Evolutionary conservation across 1,140 invertebrate genomes (phyloP), one percentile per base, ranked within the genome.

Genomic region (Leptinotarsa undecemlineata): DNA sequence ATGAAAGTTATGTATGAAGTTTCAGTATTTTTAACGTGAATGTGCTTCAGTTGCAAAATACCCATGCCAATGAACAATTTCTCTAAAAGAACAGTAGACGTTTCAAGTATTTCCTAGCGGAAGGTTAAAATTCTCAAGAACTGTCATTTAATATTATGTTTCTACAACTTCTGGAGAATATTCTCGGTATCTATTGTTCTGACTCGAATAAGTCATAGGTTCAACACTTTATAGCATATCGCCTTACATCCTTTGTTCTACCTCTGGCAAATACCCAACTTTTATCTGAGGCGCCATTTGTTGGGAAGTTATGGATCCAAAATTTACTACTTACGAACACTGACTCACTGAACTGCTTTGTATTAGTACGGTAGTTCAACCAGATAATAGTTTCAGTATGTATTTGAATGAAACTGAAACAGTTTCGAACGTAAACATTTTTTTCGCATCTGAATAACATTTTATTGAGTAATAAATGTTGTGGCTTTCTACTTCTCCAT

Each of bases 321-420:
- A 57, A 57, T 57, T 57, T 57, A 57, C 51, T 57, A 57, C 51
- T 57, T 57, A 57, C 51, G 51, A 57, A 57, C 51, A 57, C 51
- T 57, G 51, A 57, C 51, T 57, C 51, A 57, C 51, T 57, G 51
- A 57, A 57, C 51, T 57, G 51, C 51, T 57, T 57, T 57, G 51
- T 57, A 19, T 57, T 57, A 57, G 51, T 57, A 57, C 51, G 3
- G 51, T 57, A 19, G 51, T 57, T 57, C 15, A 57, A 57, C n/a
- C 13, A 19, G 51, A 57, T 17, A 57, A 57, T 11, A 42, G 8
- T 11, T 11, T 42, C 33, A 42, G 33, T 42, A 42, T 42, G 33
- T 11, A 42, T 11, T 8, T 33, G 6, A 11, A 33, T 11, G 0
- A 42, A 42, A 42, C 11, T 42, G 33, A 8, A 8, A 8, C 11